These are phyloP conservation scores for Dasyprocta punctata DNA, from an alignment of 2,113 vertebrate genomes.

Conservation along the genomic window DNA sequence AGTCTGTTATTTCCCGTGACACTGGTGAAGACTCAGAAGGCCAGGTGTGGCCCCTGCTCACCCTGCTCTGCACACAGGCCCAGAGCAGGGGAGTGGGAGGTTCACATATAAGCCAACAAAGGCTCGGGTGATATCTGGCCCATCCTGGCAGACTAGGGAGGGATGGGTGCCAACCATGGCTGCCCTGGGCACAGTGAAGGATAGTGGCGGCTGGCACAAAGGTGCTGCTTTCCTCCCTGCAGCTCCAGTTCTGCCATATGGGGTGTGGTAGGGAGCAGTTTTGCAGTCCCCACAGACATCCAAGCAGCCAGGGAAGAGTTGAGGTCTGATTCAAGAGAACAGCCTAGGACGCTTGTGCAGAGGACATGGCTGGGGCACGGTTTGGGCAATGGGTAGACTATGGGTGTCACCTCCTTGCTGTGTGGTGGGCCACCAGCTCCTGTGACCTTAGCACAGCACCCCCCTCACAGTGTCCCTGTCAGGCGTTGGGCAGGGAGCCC, in stretches of 20 bases:
- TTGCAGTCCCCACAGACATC: not conserved
- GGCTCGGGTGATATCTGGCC: not conserved
- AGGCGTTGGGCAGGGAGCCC: not conserved
- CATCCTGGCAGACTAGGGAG: too few relatives aligned
- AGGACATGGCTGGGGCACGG: too few relatives aligned
- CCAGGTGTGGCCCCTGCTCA: too few relatives aligned
- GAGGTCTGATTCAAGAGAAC: not conserved
- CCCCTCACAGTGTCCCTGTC: not conserved
- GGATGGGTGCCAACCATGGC: not conserved
- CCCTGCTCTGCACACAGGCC: not conserved
- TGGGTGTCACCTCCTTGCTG: not conserved
- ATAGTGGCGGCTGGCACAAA: too few relatives aligned
- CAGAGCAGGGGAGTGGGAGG: not conserved
- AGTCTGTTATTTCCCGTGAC: rapidly evolving
- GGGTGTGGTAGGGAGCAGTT: not conserved
- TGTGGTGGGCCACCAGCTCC: not conserved
- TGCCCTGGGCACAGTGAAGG: not conserved
- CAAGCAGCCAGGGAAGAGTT: not conserved
- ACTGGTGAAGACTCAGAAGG: not conserved
- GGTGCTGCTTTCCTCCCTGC: not conserved
- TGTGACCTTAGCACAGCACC: not conserved
- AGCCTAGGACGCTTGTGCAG: not conserved
- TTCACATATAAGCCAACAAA: not conserved
- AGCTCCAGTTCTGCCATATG: not conserved
- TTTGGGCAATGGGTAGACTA: not conserved